Conservation (phyloP, 2,888 invertebrate genomes). For the Acrocyrtus sp. region DNA sequence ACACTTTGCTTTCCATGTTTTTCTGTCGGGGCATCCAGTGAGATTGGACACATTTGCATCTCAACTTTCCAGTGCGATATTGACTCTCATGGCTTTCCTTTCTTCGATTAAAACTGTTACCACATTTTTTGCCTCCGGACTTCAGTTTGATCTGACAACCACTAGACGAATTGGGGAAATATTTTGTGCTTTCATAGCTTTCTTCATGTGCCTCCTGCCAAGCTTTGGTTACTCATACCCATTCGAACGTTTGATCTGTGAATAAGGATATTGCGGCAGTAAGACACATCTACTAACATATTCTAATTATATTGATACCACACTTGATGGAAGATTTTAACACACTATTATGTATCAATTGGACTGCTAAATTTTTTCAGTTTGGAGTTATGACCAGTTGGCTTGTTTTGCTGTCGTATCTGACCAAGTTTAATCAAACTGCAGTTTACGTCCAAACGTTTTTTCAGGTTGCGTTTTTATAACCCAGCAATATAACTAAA, state of each 20-base stretch:
- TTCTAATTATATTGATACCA: too few relatives aligned
- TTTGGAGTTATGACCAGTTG: slow-evolving; percentile 44
- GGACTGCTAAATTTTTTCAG: too few relatives aligned
- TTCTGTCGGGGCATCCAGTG: slow-evolving; percentile 16
- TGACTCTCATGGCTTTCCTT: slow-evolving; percentile 34
- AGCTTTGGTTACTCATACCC: slow-evolving; percentile 37
- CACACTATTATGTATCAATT: too few relatives aligned
- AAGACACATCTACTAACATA: too few relatives aligned
- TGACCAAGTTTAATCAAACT: slow-evolving; percentile 45
- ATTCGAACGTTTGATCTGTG: slow-evolving; percentile 7
- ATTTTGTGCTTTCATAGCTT: slow-evolving; percentile 38
- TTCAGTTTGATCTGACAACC: slow-evolving; percentile 33
- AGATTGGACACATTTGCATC: slow-evolving; percentile 10
- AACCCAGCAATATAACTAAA: too few relatives aligned
- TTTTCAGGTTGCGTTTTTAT: too few relatives aligned
- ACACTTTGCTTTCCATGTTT: slow-evolving; percentile 36
- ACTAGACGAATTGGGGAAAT: slow-evolving; percentile 34
- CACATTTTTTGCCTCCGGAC: slow-evolving; percentile 30
- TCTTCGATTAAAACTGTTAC: slow-evolving; percentile 33
- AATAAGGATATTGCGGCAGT: slow-evolving; percentile 44
- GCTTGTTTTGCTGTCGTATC: slow-evolving; percentile 36
- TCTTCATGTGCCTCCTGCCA: slow-evolving; percentile 43
- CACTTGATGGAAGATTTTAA: too few relatives aligned
- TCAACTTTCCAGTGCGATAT: slow-evolving; percentile 21
- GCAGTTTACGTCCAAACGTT: slow-evolving; percentile 46